Evolutionary conservation across 2,888 invertebrate genomes (phyloP).

Genomic region (Heliothis peltigera): DNA sequence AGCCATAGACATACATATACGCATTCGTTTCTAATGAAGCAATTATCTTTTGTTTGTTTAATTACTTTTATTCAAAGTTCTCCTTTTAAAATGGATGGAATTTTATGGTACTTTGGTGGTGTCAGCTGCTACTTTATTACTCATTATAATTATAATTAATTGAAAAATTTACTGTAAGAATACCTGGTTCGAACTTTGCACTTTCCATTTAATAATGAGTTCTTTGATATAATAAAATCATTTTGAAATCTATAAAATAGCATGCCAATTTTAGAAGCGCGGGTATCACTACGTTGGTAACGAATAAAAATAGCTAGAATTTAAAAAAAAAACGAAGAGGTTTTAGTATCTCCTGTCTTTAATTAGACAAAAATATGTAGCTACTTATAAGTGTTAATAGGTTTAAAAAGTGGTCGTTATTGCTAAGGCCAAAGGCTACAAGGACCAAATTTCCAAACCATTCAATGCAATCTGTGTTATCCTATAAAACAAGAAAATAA

Average conservation of each 20-base stretch:
- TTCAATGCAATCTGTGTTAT: neutral
- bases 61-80: constrained; percentile 48
- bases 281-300: no score
- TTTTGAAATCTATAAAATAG: no score
- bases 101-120: constrained; percentile 19
- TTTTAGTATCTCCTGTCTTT: no score
- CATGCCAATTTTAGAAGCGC: no score
- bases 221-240: no score
- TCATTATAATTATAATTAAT: neutral
- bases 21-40: constrained; percentile 47
- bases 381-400: no score
- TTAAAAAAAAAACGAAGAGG: no score
- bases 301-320: no score
- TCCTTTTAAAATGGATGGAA: constrained; percentile 26
- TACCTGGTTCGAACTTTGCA: no score
- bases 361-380: no score
- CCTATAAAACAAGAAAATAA: neutral
- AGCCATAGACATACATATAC: constrained; percentile 42
- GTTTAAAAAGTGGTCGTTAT: neutral
- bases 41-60: constrained; percentile 59
- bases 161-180: neutral
- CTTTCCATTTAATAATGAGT: no score
- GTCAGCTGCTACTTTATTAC: constrained; percentile 15
- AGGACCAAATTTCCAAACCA: neutral
- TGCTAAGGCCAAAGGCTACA: neutral